Percentiles rank a stretch among this genome's conserved stretches.
phyloP scores from a whole-genome alignment of 1,140 invertebrate species.

The Gyrodactylus salaris region DNA sequence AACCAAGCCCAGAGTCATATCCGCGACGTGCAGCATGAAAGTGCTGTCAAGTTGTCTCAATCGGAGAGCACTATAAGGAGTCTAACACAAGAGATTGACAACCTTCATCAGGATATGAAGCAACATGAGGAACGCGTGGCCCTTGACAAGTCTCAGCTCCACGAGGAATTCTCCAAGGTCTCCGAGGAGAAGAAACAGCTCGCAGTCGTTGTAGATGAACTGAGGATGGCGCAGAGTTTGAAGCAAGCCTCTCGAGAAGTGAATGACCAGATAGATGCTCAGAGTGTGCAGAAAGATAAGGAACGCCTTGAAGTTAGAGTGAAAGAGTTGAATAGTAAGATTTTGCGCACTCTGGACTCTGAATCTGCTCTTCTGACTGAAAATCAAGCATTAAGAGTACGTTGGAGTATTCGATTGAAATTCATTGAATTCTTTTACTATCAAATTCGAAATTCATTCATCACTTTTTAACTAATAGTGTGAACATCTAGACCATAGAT shows the following conservation, averaged over 20 bases:
- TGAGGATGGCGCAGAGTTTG: not conserved
- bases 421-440: not conserved
- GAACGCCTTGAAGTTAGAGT: not conserved
- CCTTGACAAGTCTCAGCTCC: not conserved
- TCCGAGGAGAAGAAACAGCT: not conserved
- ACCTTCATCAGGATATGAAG: not conserved
- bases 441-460: not conserved
- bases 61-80: no score
- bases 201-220: no score
- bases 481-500: not conserved
- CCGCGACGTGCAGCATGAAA: not conserved
- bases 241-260: not conserved
- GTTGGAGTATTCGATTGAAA: no score
- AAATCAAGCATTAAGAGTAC: not conserved
- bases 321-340: not conserved
- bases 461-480: not conserved
- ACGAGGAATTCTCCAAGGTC: not conserved
- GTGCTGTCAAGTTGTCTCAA: not conserved
- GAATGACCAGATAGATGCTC: not conserved
- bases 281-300: not conserved
- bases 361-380: not conserved
- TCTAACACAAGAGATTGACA: no score
- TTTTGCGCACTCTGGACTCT: not conserved
- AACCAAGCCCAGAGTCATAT: not conserved
- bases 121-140: not conserved